These are phyloP conservation scores for Apamea crenata DNA, from an alignment of 2,888 invertebrate species.

Conservation along the genomic window DNA sequence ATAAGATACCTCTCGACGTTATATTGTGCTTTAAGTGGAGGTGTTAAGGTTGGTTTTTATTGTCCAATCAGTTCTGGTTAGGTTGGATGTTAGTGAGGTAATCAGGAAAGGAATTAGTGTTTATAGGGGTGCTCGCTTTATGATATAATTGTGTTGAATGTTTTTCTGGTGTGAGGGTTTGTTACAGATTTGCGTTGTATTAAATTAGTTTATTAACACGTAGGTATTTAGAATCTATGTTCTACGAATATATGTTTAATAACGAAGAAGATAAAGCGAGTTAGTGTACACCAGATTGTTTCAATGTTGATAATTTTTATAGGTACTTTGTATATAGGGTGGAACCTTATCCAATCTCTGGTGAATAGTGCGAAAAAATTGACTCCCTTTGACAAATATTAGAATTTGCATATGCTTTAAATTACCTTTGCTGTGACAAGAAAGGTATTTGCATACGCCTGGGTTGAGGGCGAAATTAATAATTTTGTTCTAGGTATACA, in stretches of 20 bases:
- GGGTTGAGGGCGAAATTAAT: slow-evolving; percentile 10
- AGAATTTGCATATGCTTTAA: slow-evolving; percentile 39
- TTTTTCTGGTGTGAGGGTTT: slow-evolving; percentile 48
- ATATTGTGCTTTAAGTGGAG: slow-evolving; percentile 39
- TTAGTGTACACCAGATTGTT: not conserved
- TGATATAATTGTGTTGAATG: slow-evolving; percentile 62
- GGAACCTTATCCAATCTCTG: slow-evolving; percentile 22
- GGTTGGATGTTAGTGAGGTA: slow-evolving; percentile 65
- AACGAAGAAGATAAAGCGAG: not conserved
- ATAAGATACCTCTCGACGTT: slow-evolving; percentile 51
- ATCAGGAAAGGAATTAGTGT: slow-evolving; percentile 73
- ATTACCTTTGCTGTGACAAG: slow-evolving; percentile 24
- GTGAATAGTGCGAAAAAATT: slow-evolving; percentile 32
- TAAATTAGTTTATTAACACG: slow-evolving; percentile 30
- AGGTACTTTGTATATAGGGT: not conserved
- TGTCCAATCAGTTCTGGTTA: slow-evolving; percentile 51
- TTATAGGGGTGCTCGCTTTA: slow-evolving; percentile 68
- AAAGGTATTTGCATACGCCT: slow-evolving; percentile 37
- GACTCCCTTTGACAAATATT: slow-evolving; percentile 25
- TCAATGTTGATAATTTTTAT: not conserved
- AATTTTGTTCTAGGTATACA: not conserved
- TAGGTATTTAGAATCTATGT: too few species aligned
- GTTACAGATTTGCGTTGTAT: slow-evolving; percentile 33
- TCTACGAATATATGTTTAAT: not conserved
- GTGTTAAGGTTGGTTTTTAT: slow-evolving; percentile 51